Percentiles rank a stretch among this genome's conserved stretches.
These are phyloP conservation scores for Macropodus opercularis DNA, from an alignment of 2,797 vertebrate genomes.

Conservation along the genomic window DNA sequence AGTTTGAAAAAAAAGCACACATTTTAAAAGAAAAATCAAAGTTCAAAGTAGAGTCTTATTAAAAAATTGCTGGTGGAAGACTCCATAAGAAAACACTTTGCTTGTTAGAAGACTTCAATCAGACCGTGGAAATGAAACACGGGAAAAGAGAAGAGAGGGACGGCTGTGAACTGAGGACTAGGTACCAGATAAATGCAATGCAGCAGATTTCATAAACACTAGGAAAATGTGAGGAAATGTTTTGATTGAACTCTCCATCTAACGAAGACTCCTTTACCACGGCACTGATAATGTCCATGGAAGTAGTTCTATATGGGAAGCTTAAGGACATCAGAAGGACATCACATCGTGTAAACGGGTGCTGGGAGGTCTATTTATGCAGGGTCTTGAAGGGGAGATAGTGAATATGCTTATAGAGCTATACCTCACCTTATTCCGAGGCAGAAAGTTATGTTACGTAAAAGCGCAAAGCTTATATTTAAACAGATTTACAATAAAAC, in stretches of 20 bases:
- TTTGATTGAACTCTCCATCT: conserved; percentile 69
- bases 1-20: conserved; percentile 50
- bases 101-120: conserved; percentile 77
- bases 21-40: conserved; percentile 78
- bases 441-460: conserved; percentile 28
- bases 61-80: conserved; percentile 70
- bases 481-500: conserved; percentile 24
- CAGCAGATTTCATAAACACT: conserved; percentile 70
- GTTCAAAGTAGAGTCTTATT: conserved; percentile 75
- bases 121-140: conserved; percentile 71
- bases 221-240: conserved; percentile 59
- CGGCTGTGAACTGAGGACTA: conserved; percentile 68
- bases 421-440: conserved; percentile 33
- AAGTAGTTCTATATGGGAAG: conserved; percentile 60
- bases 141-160: conserved; percentile 51
- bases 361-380: conserved; percentile 68
- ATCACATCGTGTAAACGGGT: conserved; percentile 69
- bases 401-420: conserved; percentile 50
- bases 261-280: conserved; percentile 42
- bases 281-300: conserved; percentile 62
- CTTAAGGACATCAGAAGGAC: conserved; percentile 77
- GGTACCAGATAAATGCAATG: conserved; percentile 68
- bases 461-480: conserved; percentile 38
- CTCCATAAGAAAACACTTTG: conserved; percentile 76
- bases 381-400: conserved; percentile 47